Evolutionary conservation across 1,140 invertebrate genomes (phyloP), one percentile per base, ranked within the genome.

Genomic region (Sycophaga agraensis): DNA sequence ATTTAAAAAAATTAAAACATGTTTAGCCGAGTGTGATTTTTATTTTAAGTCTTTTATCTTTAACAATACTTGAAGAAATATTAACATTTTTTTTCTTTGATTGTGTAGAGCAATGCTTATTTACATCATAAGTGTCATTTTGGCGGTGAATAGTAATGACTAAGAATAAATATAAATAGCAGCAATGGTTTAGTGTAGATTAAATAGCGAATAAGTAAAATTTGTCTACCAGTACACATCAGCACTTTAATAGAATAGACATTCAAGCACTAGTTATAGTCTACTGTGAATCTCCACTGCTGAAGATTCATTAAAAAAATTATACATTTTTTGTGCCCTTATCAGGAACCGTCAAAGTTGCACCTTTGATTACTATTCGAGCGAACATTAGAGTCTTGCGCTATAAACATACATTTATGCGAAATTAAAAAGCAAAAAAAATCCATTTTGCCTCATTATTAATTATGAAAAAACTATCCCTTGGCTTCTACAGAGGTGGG

Each of bases 401-500:
- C 50, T 40, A 53, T 4, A n/a, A 16, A 4, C 21, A 45, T 21
- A 22, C 5, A 34, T 34, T n/a, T n/a, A n/a, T 34, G 11, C 31
- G 11, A 40, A 34, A 51, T n/a, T 42, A 19, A 26, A 21, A 55
- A 21, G n/a, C 43, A 46, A 37, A 16, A 22, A 42, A 43, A 40
- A 22, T 19, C 5, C 5, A 14, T 3, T 7, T 9, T 50, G 37
- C 9, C 19, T 43, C 8, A 43, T 60, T 60, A 24, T 55, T 46
- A 62, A 56, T 61, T 40, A 56, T 62, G 45, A 11, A 61, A 56
- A 56, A 24, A 24, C 39, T 14, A 1, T 26, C 2, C 4, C 16
- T 56, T 56, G 3, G 14, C 37, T 35, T 63, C 76, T 75, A 80
- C 77, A 82, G 79, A 80, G 74, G 78, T 80, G 78, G 78, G 75